These are phyloP conservation scores for Catharus ustulatus DNA, from an alignment of 2,797 vertebrate genomes.

Conservation along the genomic window DNA sequence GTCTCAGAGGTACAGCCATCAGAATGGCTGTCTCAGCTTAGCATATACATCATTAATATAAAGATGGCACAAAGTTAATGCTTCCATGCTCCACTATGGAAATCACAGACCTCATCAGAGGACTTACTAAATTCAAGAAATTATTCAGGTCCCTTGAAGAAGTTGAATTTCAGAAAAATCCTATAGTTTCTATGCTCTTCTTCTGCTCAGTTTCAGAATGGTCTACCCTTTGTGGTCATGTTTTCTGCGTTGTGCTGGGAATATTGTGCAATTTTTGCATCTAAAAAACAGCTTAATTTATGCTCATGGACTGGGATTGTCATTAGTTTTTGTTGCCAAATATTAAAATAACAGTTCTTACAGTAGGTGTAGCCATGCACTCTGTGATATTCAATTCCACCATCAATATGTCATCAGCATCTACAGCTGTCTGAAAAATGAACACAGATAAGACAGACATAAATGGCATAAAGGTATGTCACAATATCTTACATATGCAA, in stretches of 20 bases:
- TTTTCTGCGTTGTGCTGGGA: not conserved
- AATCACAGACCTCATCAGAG: not conserved
- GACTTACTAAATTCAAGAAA: not conserved
- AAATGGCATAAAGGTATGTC: not conserved
- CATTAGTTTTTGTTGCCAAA: not conserved
- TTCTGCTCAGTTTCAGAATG: not conserved
- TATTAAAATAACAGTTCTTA: conserved; percentile 67
- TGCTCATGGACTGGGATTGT: not conserved
- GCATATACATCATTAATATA: not conserved
- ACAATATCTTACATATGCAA: not conserved
- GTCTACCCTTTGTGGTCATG: not conserved
- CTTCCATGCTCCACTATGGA: not conserved
- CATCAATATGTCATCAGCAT: conserved; percentile 81
- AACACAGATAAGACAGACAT: not conserved
- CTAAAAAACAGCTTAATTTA: not conserved
- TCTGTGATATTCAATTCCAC: conserved; percentile 74
- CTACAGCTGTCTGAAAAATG: conserved; percentile 74
- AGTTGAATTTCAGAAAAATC: not conserved
- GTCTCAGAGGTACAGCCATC: not conserved
- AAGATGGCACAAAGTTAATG: not conserved
- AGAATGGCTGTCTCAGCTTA: not conserved
- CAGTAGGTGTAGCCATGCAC: conserved; percentile 53
- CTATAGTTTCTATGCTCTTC: not conserved
- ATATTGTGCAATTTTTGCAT: not conserved
- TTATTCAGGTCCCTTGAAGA: not conserved